Evolutionary conservation across 2,888 invertebrate species (phyloP).

Genomic region (Iphiclides podalirius): DNA sequence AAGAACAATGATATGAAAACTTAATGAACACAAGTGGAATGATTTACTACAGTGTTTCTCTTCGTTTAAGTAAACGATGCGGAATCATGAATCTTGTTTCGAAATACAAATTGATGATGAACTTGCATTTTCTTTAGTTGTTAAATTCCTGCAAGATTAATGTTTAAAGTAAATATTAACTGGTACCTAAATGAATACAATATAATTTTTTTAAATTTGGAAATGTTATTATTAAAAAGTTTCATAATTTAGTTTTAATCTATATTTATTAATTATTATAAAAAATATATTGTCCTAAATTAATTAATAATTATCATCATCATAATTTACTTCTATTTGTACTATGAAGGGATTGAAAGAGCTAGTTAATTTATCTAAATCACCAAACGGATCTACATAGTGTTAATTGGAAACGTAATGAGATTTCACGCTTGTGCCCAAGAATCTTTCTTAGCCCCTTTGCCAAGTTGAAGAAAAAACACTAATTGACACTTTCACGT

Average conservation of each 20-base stretch:
- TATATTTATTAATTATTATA: too few species aligned
- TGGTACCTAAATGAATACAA: too few species aligned
- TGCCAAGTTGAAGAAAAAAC: slow-evolving; percentile 26
- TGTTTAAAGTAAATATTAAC: too few species aligned
- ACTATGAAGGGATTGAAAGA: not conserved
- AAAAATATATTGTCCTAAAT: too few species aligned
- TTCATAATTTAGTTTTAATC: too few species aligned
- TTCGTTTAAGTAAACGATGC: not conserved
- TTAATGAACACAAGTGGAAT: too few species aligned
- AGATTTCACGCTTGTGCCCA: not conserved
- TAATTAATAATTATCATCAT: too few species aligned
- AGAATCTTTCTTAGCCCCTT: not conserved
- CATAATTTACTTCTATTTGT: too few species aligned
- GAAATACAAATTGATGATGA: not conserved
- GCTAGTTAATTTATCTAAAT: not conserved
- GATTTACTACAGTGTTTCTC: not conserved
- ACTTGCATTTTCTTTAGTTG: not conserved
- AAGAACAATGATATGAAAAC: too few species aligned
- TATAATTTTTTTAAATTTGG: too few species aligned
- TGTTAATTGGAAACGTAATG: not conserved
- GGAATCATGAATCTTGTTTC: not conserved
- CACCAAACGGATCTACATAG: not conserved
- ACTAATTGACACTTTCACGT: slow-evolving; percentile 33
- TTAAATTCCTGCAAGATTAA: too few species aligned
- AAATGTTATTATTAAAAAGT: too few species aligned